Evolutionary conservation across 2,113 vertebrate genomes (phyloP).

Genomic region (Crotalus tigris): DNA sequence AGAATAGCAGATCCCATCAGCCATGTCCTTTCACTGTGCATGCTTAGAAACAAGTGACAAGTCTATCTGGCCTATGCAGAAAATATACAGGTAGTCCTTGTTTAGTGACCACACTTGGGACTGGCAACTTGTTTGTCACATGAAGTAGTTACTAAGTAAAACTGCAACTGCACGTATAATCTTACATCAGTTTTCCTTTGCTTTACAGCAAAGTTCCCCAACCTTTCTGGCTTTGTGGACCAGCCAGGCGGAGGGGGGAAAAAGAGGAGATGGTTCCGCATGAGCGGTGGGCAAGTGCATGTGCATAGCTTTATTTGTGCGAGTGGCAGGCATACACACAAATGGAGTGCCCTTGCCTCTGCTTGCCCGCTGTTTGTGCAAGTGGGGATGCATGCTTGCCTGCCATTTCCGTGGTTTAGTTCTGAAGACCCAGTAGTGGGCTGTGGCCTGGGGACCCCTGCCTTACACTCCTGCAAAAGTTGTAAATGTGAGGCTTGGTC

Average conservation of each 20-base stretch:
- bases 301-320: no score
- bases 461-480: neutral
- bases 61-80: neutral
- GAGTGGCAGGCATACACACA: no score
- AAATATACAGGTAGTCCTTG: neutral
- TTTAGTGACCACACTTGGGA: neutral
- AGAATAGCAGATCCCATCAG: neutral
- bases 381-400: no score
- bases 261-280: no score
- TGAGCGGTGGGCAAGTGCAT: no score
- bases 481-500: neutral
- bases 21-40: neutral
- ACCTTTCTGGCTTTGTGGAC: no score
- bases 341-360: no score
- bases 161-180: neutral
- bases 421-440: no score
- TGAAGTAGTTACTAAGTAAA: neutral
- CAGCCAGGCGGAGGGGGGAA: no score
- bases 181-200: neutral
- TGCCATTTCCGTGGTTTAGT: no score
- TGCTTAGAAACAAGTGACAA: neutral
- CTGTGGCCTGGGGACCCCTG: no score
- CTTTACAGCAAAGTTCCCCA: neutral
- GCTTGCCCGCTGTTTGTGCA: no score
- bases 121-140: neutral